These are phyloP conservation scores for Calephelis perditalis DNA, from an alignment of 2,888 invertebrate genomes.

Conservation along the genomic window DNA sequence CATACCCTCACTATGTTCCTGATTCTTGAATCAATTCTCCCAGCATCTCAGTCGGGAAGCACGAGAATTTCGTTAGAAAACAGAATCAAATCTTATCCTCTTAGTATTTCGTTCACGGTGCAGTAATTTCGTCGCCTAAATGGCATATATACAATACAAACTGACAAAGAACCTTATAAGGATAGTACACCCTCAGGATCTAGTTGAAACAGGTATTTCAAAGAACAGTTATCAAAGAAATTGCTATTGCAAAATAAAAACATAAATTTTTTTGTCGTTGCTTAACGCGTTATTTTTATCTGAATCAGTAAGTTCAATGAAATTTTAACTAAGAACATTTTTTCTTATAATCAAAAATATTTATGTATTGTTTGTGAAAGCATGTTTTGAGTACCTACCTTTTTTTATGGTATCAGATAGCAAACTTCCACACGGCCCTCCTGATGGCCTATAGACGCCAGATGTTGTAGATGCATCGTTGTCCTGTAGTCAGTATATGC, in stretches of 20 bases:
- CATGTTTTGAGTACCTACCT: too few relatives aligned
- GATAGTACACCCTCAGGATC: neutral
- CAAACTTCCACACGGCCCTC: too few relatives aligned
- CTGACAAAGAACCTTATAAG: constrained; percentile 25
- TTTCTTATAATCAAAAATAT: too few relatives aligned
- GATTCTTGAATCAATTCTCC: constrained; percentile 17
- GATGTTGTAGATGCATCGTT: too few relatives aligned
- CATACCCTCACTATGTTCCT: constrained; percentile 2
- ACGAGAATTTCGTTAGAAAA: constrained; percentile 22
- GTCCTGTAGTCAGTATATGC: too few relatives aligned
- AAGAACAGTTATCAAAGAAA: neutral
- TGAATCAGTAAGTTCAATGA: too few relatives aligned
- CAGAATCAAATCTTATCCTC: constrained; percentile 24
- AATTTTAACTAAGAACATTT: too few relatives aligned
- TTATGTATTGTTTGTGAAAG: too few relatives aligned
- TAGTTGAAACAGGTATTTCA: neutral
- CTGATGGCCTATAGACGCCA: too few relatives aligned
- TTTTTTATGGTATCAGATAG: too few relatives aligned
- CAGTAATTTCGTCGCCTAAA: constrained; percentile 29
- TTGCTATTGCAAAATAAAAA: neutral
- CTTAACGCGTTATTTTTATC: too few relatives aligned
- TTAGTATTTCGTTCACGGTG: constrained; percentile 30
- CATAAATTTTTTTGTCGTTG: too few relatives aligned
- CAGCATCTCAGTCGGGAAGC: constrained; percentile 14
- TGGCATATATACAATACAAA: constrained; percentile 28